Evolutionary conservation across 1,140 invertebrate genomes (phyloP), one percentile per base, ranked within the genome.

Genomic region (Zaprionus africanus): DNA sequence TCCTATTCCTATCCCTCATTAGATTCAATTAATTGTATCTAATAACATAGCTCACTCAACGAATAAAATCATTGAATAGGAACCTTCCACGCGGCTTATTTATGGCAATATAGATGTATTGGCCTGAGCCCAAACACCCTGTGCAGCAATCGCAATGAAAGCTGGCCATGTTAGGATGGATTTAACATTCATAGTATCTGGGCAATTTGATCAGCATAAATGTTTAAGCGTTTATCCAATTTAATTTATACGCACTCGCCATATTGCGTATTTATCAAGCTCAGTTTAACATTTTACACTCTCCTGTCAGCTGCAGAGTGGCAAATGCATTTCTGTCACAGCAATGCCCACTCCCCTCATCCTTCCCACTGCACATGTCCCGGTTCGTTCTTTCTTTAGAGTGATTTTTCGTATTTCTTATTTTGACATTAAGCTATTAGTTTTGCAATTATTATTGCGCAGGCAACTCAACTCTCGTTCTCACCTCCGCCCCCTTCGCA

Each of bases 381-480:
- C 9, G 9, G 28, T n/a, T 12, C 22, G 1, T 26, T n/a, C 15
- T n/a, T 56, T 9, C n/a, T n/a, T 54, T 38, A 7, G 24, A 34
- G n/a, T 51, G 43, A 26, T n/a, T 26, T 15, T 49, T 31, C n/a
- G 38, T 64, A 63, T 24, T 24, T 34, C 58, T 53, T 68, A 60
- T 68, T 60, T 28, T 61, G 41, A 36, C 43, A 49, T 43, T 56
- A 65, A 65, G 36, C 63, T 56, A 65, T 65, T 65, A 65, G 63
- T 56, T 65, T 65, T 49, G 24, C 63, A 38, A 65, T 65, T 65
- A 56, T 43, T 43, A 31, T 65, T 56, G 24, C 24, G 63, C 13
- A 26, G 22, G 9, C n/a, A 56, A 38, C 51, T 6, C 22, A 56
- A 38, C 51, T 6, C 22, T 38, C 34, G 6, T 24, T 6, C 34